Base-by-base conservation (phyloP, 1,140 invertebrate species). In the Platorchestia sp. region DNA sequence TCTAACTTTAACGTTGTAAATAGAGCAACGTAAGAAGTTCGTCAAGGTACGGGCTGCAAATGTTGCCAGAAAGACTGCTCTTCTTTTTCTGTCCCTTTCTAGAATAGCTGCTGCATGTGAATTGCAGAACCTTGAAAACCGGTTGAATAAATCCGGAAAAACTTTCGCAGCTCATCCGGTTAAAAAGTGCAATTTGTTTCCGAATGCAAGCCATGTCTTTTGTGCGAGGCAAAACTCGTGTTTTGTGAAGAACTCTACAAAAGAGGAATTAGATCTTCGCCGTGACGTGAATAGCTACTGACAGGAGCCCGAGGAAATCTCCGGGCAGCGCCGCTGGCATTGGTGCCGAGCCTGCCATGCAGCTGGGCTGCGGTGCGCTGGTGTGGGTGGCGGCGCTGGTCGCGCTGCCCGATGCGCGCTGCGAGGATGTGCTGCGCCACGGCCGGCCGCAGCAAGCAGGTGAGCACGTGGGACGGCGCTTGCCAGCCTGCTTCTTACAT, bases 211-310 rank as follows among this genome's bases (percentile, higher is more conserved):
- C 43, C 87, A 89, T 89, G 87, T 44, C 87, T 89, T 89, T 89
- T 89, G 87, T 42, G 41, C 43, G 1, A 89, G 43, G 87, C n/a
- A 89, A 89, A 89, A 89, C 43, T 44, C 87, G 87, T 42, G 87
- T 89, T 89, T 89, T 89, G 87, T 89, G 43, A 41, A 27, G 7
- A 44, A 89, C 87, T 89, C 59, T 42, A 89, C 87, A 43, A 89
- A 89, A 89, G 87, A 44, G 87, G 41, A 89, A 89, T 89, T 89
- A 89, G 87, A 42, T 41, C 87, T 44, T 27, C 5, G 87, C 5
- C 43, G 87, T 89, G 87, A 89, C 87, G 87, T 89, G 87, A 89
- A 89, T 89, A 89, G 36, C 87, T 42, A 89, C 87, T 89, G 41
- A 44, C 41, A 41, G 36, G 87, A 89, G 87, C 87, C 42, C 43